A percentile compares a stretch with the other conserved stretches of the same genome.
These are phyloP conservation scores for Lucinisca nassula DNA, from an alignment of 2,888 invertebrate species.

Conservation along the genomic window DNA sequence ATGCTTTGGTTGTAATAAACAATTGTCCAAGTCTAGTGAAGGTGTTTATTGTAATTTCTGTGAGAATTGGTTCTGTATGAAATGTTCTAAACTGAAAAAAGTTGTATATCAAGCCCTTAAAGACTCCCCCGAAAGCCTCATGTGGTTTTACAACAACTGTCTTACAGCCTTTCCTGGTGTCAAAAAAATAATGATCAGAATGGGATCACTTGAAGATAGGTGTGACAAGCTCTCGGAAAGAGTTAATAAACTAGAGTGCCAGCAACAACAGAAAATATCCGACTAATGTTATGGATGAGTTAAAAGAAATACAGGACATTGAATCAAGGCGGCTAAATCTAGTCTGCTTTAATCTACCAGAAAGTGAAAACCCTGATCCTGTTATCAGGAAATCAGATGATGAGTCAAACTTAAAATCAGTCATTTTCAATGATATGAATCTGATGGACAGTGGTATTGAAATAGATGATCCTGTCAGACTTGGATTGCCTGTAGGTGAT, in stretches of 20 bases:
- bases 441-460: background rate
- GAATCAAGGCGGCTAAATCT: background rate
- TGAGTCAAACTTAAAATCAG: background rate
- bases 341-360: background rate
- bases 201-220: background rate
- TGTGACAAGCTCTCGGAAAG: background rate
- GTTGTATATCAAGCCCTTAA: background rate
- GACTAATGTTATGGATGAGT: background rate
- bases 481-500: background rate
- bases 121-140: background rate
- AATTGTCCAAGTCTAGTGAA: background rate
- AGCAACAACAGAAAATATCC: background rate
- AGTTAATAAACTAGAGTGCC: background rate
- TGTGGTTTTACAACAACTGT: background rate
- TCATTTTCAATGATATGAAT: background rate
- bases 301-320: background rate
- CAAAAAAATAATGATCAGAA: background rate
- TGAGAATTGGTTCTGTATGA: background rate
- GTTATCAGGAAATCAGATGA: background rate
- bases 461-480: background rate
- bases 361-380: background rate
- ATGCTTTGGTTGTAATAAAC: background rate
- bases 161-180: background rate
- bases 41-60: constrained; percentile 1
- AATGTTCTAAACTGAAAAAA: background rate